These are phyloP conservation scores for Popillia japonica DNA, from an alignment of 1,140 invertebrate genomes.

Conservation along the genomic window DNA sequence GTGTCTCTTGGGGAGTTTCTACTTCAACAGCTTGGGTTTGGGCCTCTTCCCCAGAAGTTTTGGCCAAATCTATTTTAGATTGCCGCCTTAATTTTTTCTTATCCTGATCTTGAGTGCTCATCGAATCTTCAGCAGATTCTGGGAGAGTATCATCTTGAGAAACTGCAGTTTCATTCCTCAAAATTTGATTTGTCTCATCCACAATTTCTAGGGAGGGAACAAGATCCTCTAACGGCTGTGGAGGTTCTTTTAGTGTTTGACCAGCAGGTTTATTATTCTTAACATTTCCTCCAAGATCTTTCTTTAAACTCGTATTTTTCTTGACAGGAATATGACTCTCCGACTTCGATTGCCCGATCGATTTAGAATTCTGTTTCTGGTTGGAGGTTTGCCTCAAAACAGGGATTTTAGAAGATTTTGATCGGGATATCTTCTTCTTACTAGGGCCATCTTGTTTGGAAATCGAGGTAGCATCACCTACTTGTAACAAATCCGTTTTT, in stretches of 20 bases:
- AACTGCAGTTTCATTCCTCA: background rate
- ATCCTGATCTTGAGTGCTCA: background rate
- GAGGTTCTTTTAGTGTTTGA: background rate
- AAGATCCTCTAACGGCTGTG: background rate
- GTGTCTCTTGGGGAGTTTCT: background rate
- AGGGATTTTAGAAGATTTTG: slow-evolving; percentile 55
- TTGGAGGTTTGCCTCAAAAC: slow-evolving; percentile 53
- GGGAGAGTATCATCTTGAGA: background rate
- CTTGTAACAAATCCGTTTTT: too few relatives aligned
- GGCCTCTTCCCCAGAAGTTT: background rate
- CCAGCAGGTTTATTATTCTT: background rate
- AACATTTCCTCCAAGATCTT: background rate
- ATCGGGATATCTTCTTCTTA: slow-evolving; percentile 43
- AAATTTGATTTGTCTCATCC: background rate
- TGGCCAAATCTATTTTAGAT: background rate
- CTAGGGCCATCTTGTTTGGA: background rate
- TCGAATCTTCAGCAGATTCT: background rate
- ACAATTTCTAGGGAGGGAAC: background rate
- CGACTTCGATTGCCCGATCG: slow-evolving; percentile 39
- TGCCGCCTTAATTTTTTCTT: slow-evolving; percentile 16
- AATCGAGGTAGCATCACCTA: too few relatives aligned
- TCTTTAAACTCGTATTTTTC: background rate
- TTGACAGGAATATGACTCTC: slow-evolving; percentile 55
- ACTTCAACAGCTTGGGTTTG: background rate
- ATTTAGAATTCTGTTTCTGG: slow-evolving; percentile 47